A percentile compares a stretch with the other conserved stretches of the same genome.
These are phyloP conservation scores for Clusia tigrina DNA, from an alignment of 2,888 invertebrate genomes.

Conservation along the genomic window DNA sequence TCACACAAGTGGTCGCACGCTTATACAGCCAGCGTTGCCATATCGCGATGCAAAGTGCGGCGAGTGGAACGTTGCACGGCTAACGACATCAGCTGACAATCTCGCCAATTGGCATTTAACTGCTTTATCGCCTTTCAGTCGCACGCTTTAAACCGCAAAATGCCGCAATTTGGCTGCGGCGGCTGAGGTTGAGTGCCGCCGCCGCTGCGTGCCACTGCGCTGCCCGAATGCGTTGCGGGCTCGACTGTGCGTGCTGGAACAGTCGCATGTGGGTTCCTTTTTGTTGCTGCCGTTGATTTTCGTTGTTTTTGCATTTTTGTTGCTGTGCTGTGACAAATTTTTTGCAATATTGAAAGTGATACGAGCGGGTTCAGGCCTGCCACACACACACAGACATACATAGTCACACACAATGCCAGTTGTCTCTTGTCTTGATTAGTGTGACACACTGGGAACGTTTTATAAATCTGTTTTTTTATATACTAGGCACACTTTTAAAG, in stretches of 20 bases:
- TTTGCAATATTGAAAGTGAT: not conserved
- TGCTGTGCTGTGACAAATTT: constrained; percentile 10
- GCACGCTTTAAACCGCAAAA: constrained; percentile 28
- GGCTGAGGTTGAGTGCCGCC: not conserved
- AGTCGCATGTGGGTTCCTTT: too few species aligned
- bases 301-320: too few species aligned
- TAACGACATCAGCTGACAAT: not conserved
- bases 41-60: not conserved
- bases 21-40: not conserved
- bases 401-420: too few species aligned
- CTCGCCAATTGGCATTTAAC: constrained; percentile 33
- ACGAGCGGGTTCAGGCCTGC: too few species aligned
- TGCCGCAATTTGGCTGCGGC: not conserved
- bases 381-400: too few species aligned
- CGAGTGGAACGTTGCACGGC: not conserved
- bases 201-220: not conserved
- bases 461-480: too few species aligned
- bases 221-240: not conserved
- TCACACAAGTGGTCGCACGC: not conserved
- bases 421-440: too few species aligned
- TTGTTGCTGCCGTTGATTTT: too few species aligned
- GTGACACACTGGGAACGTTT: too few species aligned
- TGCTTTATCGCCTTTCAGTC: constrained; percentile 34
- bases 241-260: not conserved
- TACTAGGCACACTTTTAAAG: too few species aligned